Base-by-base conservation (phyloP, 2,113 vertebrate species). In the Petromus typicus region DNA sequence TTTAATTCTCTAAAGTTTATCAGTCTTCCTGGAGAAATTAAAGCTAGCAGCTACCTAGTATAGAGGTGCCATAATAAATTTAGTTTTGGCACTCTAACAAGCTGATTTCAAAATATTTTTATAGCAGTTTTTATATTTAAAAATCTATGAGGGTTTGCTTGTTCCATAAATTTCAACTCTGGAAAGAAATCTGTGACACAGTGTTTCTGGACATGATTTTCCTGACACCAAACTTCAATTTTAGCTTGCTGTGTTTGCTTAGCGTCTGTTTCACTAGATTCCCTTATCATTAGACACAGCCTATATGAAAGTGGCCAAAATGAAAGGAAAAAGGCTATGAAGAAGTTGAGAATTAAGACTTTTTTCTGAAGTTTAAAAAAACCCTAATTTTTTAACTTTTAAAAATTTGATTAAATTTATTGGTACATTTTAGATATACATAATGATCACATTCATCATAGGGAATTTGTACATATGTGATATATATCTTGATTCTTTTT, bases 291-390 rank as follows among this genome's bases (percentile, higher is more conserved):
- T 83, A 64, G 79, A 91, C 83, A 83, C 76, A 84, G 75, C 61
- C 66, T 76, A 5, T 81, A 18, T 79, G 66, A 91, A 90, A 45
- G 66, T 93, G 54, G 27, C 69, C 54, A 91, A 73, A 96, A 59
- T 4, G 16, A 43, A 94, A 96, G 94, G 56, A 91, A 48, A 67
- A 79, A 87, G 27, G 22, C 89, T 85, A 93, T 71, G 37, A 96
- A 95, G 57, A 96, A 97, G 81, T 95, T 67, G 45, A 89, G 18
- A 64, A 64, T 87, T 95, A 43, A 27, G 78, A 86, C 79, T 92
- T 86, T 32, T 93, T 81, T 45, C 79, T 97, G 66, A 17, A 67
- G 76, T 75, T n/a, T 81, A n/a, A 94, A 76, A 92, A 48, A 45
- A 22, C 14, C 63, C 12, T 64, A n/a, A 45, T 80, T 93, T 93